Percentiles rank a stretch among this genome's conserved stretches.
phyloP scores from a whole-genome alignment of 2,888 invertebrate genomes.

The Eledone cirrhosa region DNA sequence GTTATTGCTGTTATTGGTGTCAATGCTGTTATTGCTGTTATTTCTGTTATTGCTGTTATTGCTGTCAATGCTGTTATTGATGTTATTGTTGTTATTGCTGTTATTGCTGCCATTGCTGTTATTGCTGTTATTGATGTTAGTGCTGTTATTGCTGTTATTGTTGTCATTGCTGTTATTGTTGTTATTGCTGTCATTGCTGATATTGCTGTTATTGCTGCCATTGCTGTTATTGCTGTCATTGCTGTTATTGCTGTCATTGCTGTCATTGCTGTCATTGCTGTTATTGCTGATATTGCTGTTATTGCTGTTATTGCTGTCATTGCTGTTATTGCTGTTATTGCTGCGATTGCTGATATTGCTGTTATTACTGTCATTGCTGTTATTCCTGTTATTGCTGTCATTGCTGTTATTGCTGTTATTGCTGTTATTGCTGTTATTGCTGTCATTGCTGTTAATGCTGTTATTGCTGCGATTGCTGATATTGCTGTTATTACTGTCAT shows the following conservation, averaged over 20 bases:
- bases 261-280: no score
- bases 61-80: no score
- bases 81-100: no score
- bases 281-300: no score
- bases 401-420: slow-evolving; percentile 11
- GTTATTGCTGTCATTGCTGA: background rate
- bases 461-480: no score
- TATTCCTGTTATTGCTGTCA: slow-evolving; percentile 10
- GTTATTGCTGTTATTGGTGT: slow-evolving; percentile 1
- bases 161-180: background rate
- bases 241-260: background rate
- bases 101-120: background rate
- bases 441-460: slow-evolving; percentile 15
- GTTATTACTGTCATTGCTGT: slow-evolving; percentile 11
- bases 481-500: background rate
- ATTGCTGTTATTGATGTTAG: no score
- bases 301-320: background rate
- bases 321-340: no score
- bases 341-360: no score
- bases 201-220: background rate
- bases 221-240: background rate
- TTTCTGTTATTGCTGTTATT: slow-evolving; percentile 13
- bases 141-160: background rate
- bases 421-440: slow-evolving; percentile 5
- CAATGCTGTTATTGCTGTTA: slow-evolving; percentile 13